Conservation (phyloP, 2,797 vertebrate species). For the Chaunax sp. region DNA sequence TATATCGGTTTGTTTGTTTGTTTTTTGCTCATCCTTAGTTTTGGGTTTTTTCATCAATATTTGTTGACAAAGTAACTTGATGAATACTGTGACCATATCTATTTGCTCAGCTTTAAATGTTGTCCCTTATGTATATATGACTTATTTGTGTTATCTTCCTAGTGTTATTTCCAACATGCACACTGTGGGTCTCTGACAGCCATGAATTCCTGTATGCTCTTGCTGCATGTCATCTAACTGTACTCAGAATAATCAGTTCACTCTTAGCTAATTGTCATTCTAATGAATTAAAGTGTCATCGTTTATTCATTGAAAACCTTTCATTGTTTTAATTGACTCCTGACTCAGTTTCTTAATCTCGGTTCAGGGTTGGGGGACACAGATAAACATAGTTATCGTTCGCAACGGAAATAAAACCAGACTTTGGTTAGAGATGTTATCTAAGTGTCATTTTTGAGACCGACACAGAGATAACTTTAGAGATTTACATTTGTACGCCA, state of each 20-base stretch:
- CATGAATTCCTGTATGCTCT: constrained; percentile 48
- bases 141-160: constrained; percentile 28
- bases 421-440: background rate
- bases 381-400: background rate
- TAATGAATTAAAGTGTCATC: constrained; percentile 61
- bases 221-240: constrained; percentile 68
- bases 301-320: constrained; percentile 3
- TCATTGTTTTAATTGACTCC: background rate
- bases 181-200: constrained; percentile 31
- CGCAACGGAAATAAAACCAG: background rate
- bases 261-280: constrained; percentile 42
- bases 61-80: constrained; percentile 38
- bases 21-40: constrained; percentile 20
- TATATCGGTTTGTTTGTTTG: constrained; percentile 13
- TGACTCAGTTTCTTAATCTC: background rate
- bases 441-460: background rate
- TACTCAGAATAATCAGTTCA: constrained; percentile 42
- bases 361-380: background rate
- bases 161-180: constrained; percentile 29
- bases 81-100: constrained; percentile 48
- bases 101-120: constrained; percentile 27
- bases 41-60: constrained; percentile 7
- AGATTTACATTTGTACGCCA: no score
- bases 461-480: no score
- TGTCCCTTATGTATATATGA: constrained; percentile 9